Evolutionary conservation across 2,113 vertebrate genomes (phyloP), one percentile per base, ranked within the genome.

Genomic region (Hippocampus abdominalis): DNA sequence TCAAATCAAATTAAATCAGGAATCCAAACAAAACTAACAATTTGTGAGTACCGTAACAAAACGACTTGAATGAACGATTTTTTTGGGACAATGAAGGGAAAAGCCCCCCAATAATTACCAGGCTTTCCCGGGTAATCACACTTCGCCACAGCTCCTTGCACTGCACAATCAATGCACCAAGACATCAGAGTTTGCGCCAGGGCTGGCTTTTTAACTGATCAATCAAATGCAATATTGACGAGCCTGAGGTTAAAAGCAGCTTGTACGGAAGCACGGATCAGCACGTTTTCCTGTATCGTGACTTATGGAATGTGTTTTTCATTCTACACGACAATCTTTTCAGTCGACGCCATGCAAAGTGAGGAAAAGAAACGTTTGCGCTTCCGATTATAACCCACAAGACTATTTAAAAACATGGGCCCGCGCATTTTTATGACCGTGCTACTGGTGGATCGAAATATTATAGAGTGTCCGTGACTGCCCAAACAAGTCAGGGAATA

Each of bases 141-240:
- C n/a, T 23, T 54, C 11, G 21, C 51, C n/a, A 29, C 27, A 32
- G 27, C 25, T 59, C 44, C 51, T 29, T 2, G 23, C 51, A 36
- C 1, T 60, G 18, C 44, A 32, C 64, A 65, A 69, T 53, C 32
- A 29, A 70, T 54, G 29, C 27, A 29, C 21, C 16, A 32, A 18
- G 25, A 40, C 36, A 63, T 12, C n/a, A 20, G 39, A 63, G 40
- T 63, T 63, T n/a, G 36, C 36, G 7, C 66, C 46, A 21, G 36
- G 2, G 1, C 27, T 27, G n/a, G 61, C 25, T 64, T 80, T 66
- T 66, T 32, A 77, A 79, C 57, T 51, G 59, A 86, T 81, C 81
- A 39, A 77, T 77, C 60, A 70, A 56, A 11, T 54, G 9, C 5
- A 18, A 16, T 60, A 76, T 78, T 3, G 18, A 72, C 51, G 62